phyloP scores from a whole-genome alignment of 2,113 vertebrate genomes.

The Phalacrocorax aristotelis region DNA sequence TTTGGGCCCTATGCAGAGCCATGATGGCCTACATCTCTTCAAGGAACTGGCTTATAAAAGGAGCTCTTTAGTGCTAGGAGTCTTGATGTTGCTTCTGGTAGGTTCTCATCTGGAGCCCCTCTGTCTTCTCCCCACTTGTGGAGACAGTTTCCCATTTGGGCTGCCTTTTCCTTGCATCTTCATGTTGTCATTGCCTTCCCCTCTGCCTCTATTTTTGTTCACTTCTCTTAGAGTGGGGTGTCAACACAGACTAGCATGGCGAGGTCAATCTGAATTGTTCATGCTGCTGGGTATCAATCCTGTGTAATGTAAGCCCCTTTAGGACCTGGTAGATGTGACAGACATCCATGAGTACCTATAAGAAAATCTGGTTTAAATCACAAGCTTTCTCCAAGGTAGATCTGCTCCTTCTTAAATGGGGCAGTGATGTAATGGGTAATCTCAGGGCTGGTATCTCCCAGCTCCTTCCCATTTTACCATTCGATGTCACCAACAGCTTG shows the following conservation, averaged over 20 bases:
- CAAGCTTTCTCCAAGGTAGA: background rate
- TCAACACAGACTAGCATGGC: background rate
- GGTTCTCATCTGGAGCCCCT: background rate
- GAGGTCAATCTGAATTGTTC: background rate
- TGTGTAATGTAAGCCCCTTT: background rate
- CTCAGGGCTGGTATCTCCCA: slow-evolving; percentile 32
- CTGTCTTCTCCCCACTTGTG: background rate
- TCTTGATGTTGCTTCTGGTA: background rate
- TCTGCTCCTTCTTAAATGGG: background rate
- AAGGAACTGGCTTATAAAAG: background rate
- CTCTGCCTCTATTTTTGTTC: background rate
- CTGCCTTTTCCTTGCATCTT: background rate
- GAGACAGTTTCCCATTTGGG: background rate
- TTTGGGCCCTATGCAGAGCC: background rate
- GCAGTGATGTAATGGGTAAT: slow-evolving; percentile 9
- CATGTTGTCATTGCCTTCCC: background rate
- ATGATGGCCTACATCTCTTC: background rate
- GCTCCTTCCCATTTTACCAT: background rate
- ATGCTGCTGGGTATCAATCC: background rate
- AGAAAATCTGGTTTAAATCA: background rate
- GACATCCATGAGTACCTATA: background rate
- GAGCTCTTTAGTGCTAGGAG: background rate
- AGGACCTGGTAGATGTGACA: background rate
- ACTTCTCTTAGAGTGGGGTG: background rate
- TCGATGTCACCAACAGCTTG: slow-evolving; percentile 1